Conservation (phyloP, 2,797 vertebrate species). For the Acipenser oxyrinchus region DNA sequence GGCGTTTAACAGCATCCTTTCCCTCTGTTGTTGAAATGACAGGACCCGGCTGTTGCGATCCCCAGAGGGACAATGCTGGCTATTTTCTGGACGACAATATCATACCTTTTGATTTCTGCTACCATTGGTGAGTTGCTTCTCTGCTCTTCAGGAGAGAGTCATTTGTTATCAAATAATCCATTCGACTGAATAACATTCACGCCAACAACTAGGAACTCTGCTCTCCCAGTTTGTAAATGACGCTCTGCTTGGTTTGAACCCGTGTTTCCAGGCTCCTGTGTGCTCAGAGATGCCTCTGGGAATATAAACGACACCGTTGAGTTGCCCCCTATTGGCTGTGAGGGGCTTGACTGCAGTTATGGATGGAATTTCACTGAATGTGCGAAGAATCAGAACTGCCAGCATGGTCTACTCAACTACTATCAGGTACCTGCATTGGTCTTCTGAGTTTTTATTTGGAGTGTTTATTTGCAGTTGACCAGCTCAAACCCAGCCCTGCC, state of each 20-base stretch:
- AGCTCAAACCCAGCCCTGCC: no score
- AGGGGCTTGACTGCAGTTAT: slow-evolving; percentile 62
- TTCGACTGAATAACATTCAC: no score
- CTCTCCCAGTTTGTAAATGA: background rate
- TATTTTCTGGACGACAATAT: slow-evolving; percentile 89
- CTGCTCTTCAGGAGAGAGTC: background rate
- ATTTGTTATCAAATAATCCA: no score
- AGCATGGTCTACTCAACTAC: slow-evolving; percentile 76
- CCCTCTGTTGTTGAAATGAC: background rate
- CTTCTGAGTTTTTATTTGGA: no score
- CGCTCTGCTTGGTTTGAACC: background rate
- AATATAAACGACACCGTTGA: slow-evolving; percentile 65
- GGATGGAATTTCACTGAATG: slow-evolving; percentile 87
- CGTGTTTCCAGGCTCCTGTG: slow-evolving; percentile 65
- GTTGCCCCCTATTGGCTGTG: slow-evolving; percentile 37
- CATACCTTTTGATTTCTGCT: slow-evolving; percentile 79
- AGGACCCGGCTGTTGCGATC: slow-evolving; percentile 85
- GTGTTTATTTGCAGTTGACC: no score
- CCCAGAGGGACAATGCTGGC: slow-evolving; percentile 86
- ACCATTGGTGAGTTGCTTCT: slow-evolving; percentile 73
- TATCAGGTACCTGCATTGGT: slow-evolving; percentile 69
- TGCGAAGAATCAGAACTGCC: slow-evolving; percentile 57
- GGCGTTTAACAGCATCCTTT: background rate
- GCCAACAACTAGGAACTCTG: no score
- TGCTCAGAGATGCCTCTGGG: slow-evolving; percentile 84